A percentile compares a stretch with the other conserved stretches of the same genome.
phyloP scores from a whole-genome alignment of 2,888 invertebrate genomes.

The Belgica antarctica region DNA sequence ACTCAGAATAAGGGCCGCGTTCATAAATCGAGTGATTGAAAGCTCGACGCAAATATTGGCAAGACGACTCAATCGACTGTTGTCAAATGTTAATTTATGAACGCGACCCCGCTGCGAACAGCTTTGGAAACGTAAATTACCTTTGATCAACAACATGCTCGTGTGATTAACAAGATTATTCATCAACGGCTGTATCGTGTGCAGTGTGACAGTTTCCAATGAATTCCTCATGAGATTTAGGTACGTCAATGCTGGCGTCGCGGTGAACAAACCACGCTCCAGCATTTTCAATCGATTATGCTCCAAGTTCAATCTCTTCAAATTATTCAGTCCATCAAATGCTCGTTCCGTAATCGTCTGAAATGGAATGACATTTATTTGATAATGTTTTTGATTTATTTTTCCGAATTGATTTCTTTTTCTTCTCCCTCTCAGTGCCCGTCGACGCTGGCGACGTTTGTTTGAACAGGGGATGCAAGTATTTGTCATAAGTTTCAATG shows the following conservation, averaged over 20 bases:
- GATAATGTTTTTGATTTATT: slow-evolving; percentile 25
- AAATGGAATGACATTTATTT: slow-evolving; percentile 27
- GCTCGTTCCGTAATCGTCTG: slow-evolving; percentile 73
- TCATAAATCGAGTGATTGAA: too few species aligned
- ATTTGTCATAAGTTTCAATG: slow-evolving; percentile 28
- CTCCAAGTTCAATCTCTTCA: slow-evolving; percentile 69
- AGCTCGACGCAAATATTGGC: too few species aligned
- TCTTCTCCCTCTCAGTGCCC: background rate
- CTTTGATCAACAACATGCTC: slow-evolving; percentile 73
- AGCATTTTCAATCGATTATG: slow-evolving; percentile 73
- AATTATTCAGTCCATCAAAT: slow-evolving; percentile 70
- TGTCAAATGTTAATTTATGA: too few species aligned
- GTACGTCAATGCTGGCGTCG: slow-evolving; percentile 68
- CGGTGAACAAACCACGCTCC: slow-evolving; percentile 69
- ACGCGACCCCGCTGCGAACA: too few species aligned
- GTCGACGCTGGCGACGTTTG: background rate
- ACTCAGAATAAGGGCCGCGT: too few species aligned
- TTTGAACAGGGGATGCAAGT: slow-evolving; percentile 3
- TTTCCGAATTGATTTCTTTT: background rate
- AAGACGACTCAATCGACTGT: too few species aligned
- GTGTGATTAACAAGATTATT: slow-evolving; percentile 72
- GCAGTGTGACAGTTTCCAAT: slow-evolving; percentile 72
- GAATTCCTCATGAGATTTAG: slow-evolving; percentile 76
- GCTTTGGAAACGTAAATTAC: too few species aligned
- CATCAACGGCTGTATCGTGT: slow-evolving; percentile 73